A percentile compares a stretch with the other conserved stretches of the same genome.
phyloP scores from a whole-genome alignment of 1,140 invertebrate species.

The Camponotus pennsylvanicus region DNA sequence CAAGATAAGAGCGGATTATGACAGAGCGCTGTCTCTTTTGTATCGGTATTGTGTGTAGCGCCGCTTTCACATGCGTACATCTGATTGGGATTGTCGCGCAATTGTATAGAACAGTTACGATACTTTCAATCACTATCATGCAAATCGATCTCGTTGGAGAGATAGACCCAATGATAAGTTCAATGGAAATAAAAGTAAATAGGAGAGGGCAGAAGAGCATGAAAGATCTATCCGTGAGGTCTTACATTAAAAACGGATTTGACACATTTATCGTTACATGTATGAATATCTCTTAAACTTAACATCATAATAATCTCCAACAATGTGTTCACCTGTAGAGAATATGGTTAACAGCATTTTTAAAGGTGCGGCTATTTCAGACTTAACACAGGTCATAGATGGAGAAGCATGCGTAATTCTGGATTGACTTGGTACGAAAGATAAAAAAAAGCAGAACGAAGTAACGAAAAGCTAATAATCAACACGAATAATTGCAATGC shows the following conservation, averaged over 20 bases:
- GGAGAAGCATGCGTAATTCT: background rate
- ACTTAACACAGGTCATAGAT: background rate
- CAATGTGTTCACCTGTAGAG: too few relatives aligned
- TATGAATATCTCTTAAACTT: background rate
- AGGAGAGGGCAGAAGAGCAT: background rate
- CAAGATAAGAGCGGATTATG: constrained; percentile 47
- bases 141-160: background rate
- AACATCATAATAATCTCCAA: background rate
- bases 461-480: background rate
- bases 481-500: constrained; percentile 21
- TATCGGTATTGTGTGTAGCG: background rate
- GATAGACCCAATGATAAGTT: background rate
- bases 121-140: background rate
- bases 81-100: background rate
- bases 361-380: background rate
- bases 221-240: background rate
- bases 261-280: background rate
- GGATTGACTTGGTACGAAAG: background rate
- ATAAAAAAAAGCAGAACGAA: background rate
- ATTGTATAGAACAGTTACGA: background rate
- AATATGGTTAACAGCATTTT: background rate
- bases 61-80: background rate
- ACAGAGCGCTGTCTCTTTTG: constrained; percentile 39
- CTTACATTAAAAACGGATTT: background rate
- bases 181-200: background rate